Evolutionary conservation across 2,113 vertebrate species (phyloP).

Genomic region (Bothrops jararaca): DNA sequence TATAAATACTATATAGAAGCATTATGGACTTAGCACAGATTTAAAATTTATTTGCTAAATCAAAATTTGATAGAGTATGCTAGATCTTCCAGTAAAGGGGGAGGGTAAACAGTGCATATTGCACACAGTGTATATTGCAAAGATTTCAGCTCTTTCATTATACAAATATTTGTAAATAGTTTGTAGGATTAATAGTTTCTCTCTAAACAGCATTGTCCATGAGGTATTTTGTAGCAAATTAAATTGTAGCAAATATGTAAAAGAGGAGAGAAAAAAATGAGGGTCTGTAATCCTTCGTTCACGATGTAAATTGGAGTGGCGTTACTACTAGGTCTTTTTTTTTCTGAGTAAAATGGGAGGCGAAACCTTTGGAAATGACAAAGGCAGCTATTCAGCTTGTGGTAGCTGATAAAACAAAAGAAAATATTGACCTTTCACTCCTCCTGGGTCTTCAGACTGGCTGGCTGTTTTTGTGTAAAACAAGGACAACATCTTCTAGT

Average conservation of each 20-base stretch:
- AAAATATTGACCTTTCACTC: conserved; percentile 56
- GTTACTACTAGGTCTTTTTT: background rate
- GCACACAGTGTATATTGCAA: background rate
- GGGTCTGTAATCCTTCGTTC: background rate
- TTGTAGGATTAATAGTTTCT: background rate
- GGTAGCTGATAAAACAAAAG: conserved; percentile 3
- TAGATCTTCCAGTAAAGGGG: background rate
- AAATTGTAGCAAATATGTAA: background rate
- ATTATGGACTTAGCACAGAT: conserved; percentile 9
- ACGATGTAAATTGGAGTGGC: background rate
- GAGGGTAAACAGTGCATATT: background rate
- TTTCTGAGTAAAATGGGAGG: background rate
- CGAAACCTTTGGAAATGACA: background rate
- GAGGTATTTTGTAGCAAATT: background rate
- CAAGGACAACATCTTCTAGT: conserved; percentile 11
- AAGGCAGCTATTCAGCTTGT: background rate
- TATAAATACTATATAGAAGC: conserved; percentile 22
- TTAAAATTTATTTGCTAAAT: background rate
- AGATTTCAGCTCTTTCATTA: background rate
- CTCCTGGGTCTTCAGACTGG: conserved; percentile 22
- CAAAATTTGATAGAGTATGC: conserved; percentile 13
- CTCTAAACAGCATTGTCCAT: background rate
- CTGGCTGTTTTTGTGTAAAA: conserved; percentile 31
- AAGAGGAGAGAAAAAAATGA: conserved; percentile 10
- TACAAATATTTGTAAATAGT: background rate